Base-by-base conservation (phyloP, 64 coral and sea anemone species). In the Dendrophyllia cribrosa region DNA sequence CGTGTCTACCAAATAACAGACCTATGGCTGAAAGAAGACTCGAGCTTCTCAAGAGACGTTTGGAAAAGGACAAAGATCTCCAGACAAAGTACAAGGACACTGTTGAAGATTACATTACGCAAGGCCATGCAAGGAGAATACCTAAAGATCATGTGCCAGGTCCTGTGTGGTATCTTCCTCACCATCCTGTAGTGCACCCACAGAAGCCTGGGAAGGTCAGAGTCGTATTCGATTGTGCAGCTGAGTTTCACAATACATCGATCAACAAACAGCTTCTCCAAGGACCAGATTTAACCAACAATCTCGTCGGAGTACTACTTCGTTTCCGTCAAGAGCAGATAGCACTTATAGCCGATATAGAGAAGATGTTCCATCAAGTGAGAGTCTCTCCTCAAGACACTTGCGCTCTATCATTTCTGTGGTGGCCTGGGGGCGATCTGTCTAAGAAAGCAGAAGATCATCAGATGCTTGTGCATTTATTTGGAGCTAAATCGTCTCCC, bases 331-430 rank as follows among this genome's bases (percentile, higher is more conserved):
- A 77, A 63, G 70, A 92, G 44, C 23, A 0, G 5, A 55, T 92
- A 17, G 90, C 80, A 1, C 22, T 85, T 6, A 86, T 86, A 69
- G 52, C 62, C 5, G 89, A 91, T 48, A 72, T 91, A 53, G 76
- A 82, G 52, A 51, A 34, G 9, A 91, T 91, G 91, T 93, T 93
- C 9, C 77, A 93, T 12, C 92, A 93, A 48, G 94, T 87, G 21
- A 51, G 89, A 53, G 88, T 91, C 3, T 56, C 83, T 22, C 69
- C 64, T 20, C 5, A 78, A 43, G 69, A 95, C 50, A 77, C 87
- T 69, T 74, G 84, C 74, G 56, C 89, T 25, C 47, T 95, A 43
- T 50, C 87, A 66, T 95, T 95, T n/a, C 51, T 95, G 5, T 95
- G 87, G 78, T 95, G 93, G 93, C 87, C 87, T 51, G 59, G 89